Percentiles rank a stretch among this genome's conserved stretches.
phyloP scores from a whole-genome alignment of 2,113 vertebrate species.

The Lagopus muta region DNA sequence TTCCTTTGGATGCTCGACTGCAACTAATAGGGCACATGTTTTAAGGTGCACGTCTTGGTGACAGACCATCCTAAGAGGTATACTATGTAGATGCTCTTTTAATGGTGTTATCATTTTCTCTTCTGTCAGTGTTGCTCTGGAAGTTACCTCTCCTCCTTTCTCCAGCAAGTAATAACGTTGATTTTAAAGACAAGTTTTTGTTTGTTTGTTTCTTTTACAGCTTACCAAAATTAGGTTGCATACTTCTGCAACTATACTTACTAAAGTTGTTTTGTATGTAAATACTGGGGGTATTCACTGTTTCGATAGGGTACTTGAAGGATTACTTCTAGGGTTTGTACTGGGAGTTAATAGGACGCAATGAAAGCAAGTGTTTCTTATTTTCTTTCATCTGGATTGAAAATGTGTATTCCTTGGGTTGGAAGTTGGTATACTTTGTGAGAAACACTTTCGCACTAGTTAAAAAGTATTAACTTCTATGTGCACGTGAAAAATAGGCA shows the following conservation, averaged over 20 bases:
- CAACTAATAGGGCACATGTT: not conserved
- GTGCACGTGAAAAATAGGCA: not conserved
- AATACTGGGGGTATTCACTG: not conserved
- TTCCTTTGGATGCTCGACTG: not conserved
- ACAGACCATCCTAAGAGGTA: not conserved
- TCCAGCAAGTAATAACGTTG: not conserved
- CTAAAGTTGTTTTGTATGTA: not conserved
- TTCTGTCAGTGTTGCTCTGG: not conserved
- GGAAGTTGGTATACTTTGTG: not conserved
- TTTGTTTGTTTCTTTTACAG: not conserved
- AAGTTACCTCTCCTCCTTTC: not conserved
- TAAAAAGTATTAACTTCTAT: not conserved
- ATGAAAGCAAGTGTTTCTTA: not conserved
- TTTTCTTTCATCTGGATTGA: not conserved
- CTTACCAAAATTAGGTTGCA: not conserved
- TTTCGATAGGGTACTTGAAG: not conserved
- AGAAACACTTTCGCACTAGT: not conserved
- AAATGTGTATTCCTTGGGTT: not conserved
- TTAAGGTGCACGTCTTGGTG: not conserved
- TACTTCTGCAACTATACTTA: not conserved
- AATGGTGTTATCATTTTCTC: not conserved
- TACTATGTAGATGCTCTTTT: not conserved
- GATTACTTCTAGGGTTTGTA: not conserved
- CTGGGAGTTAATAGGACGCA: not conserved
- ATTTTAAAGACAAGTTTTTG: not conserved